phyloP scores from a whole-genome alignment of 2,888 invertebrate species.

The Onthophagus sagittarius region DNA sequence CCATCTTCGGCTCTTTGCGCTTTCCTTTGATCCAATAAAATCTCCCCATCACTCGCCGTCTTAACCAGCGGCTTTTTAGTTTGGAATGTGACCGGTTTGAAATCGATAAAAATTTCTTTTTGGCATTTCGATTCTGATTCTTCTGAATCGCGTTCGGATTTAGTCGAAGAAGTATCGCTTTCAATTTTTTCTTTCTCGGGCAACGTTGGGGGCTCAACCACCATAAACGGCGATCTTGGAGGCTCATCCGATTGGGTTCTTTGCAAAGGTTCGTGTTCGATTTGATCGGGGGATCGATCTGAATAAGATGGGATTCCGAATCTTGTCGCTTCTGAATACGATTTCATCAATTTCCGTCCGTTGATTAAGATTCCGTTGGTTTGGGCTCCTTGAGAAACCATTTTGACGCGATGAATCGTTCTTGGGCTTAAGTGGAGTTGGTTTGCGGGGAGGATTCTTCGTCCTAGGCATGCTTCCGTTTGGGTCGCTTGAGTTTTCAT shows the following conservation, averaged over 20 bases:
- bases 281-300: conserved; percentile 35
- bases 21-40: conserved; percentile 59
- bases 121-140: conserved; percentile 60
- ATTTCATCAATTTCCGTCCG: conserved; percentile 77
- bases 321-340: conserved; percentile 72
- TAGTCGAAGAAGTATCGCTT: conserved; percentile 43
- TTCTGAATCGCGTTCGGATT: conserved; percentile 43
- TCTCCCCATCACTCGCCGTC: conserved; percentile 79
- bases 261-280: conserved; percentile 72
- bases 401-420: conserved; percentile 78
- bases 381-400: conserved; percentile 87
- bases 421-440: conserved; percentile 74
- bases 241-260: conserved; percentile 85
- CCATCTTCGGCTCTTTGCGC: conserved; percentile 50
- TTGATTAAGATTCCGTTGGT: conserved; percentile 73
- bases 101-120: conserved; percentile 82
- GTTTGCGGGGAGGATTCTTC: conserved; percentile 67
- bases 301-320: conserved; percentile 43
- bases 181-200: conserved; percentile 28
- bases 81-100: conserved; percentile 72
- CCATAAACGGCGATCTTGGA: conserved; percentile 68
- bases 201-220: conserved; percentile 52
- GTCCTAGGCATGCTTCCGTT: conserved; percentile 72
- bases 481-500: conserved; percentile 94
- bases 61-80: conserved; percentile 59